phyloP scores from a whole-genome alignment of 1,140 invertebrate genomes.

The Stenopsyche tienmushanensis region DNA sequence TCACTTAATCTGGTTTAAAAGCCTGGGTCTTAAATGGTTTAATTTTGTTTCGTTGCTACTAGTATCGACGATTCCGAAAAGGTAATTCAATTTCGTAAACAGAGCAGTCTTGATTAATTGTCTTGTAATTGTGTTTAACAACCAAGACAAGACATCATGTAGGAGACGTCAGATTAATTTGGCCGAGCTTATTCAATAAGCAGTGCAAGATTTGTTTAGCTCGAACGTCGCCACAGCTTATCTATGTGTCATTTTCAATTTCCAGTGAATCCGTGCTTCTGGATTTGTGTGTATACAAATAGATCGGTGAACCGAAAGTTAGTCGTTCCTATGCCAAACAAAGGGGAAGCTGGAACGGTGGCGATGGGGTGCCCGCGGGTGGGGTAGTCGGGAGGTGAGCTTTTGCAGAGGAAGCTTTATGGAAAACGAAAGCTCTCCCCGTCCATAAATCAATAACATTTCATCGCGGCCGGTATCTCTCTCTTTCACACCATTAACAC shows the following conservation, averaged over 20 bases:
- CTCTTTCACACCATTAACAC: slow-evolving; percentile 41
- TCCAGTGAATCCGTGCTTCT: neutral
- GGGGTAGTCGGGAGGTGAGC: slow-evolving; percentile 2
- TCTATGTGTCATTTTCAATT: slow-evolving; percentile 20
- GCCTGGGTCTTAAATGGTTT: too few relatives aligned
- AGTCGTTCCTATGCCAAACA: slow-evolving; percentile 11
- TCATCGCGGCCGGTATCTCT: slow-evolving; percentile 38
- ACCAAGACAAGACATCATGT: too few relatives aligned
- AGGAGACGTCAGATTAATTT: too few relatives aligned
- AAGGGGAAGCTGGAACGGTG: slow-evolving; percentile 7
- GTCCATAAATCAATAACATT: slow-evolving; percentile 41
- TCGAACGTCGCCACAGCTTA: neutral
- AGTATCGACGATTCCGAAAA: too few relatives aligned
- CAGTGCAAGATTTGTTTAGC: too few relatives aligned
- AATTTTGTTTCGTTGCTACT: too few relatives aligned
- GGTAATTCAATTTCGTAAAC: too few relatives aligned
- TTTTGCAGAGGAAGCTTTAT: slow-evolving; percentile 31
- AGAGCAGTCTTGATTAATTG: too few relatives aligned
- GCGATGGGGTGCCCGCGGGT: neutral
- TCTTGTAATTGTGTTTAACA: too few relatives aligned
- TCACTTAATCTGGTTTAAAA: too few relatives aligned
- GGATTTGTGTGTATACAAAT: slow-evolving; percentile 8
- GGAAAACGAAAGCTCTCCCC: slow-evolving; percentile 40
- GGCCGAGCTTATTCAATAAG: too few relatives aligned
- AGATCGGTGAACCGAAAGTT: slow-evolving; percentile 8